Evolutionary conservation across 2,797 vertebrate species (phyloP).

Genomic region (Cygnus olor): DNA sequence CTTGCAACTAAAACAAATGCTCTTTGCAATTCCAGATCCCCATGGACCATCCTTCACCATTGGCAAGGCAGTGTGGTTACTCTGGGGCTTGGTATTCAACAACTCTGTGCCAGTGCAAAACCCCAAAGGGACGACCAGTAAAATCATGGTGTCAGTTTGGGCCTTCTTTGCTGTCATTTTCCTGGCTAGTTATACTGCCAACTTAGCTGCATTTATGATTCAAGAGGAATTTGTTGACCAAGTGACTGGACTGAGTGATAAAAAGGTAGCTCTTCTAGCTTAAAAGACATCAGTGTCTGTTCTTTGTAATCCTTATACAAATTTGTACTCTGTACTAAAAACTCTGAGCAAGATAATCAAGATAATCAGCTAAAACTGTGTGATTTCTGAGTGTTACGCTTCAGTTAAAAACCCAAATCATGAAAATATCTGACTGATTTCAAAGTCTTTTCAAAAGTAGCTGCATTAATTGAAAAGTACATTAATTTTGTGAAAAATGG

Average conservation of each 20-base stretch:
- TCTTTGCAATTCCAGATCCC: conserved; percentile 81
- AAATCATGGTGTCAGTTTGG: conserved; percentile 99
- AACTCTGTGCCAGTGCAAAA: conserved; percentile 99
- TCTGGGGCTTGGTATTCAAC: conserved; percentile 99
- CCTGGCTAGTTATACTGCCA: conserved; percentile 98
- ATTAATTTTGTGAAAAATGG: not conserved
- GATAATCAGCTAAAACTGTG: not conserved
- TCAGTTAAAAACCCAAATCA: not conserved
- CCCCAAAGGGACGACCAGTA: conserved; percentile 96
- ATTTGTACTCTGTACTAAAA: not conserved
- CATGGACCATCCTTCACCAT: conserved; percentile 97
- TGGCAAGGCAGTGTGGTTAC: conserved; percentile 96
- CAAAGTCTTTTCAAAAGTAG: not conserved
- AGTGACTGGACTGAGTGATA: conserved; percentile 97
- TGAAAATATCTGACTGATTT: not conserved
- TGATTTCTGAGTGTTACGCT: not conserved
- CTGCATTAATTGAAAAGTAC: not conserved
- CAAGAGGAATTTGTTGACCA: conserved; percentile 99
- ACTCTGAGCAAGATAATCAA: not conserved
- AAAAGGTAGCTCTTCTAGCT: conserved; percentile 85
- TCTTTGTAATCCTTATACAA: not conserved
- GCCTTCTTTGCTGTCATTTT: conserved; percentile 99
- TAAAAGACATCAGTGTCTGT: not conserved
- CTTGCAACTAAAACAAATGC: not conserved
- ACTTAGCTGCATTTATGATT: conserved; percentile 99